Evolutionary conservation across 2,797 vertebrate species (phyloP).

Genomic region (Phoxinus dragarum): DNA sequence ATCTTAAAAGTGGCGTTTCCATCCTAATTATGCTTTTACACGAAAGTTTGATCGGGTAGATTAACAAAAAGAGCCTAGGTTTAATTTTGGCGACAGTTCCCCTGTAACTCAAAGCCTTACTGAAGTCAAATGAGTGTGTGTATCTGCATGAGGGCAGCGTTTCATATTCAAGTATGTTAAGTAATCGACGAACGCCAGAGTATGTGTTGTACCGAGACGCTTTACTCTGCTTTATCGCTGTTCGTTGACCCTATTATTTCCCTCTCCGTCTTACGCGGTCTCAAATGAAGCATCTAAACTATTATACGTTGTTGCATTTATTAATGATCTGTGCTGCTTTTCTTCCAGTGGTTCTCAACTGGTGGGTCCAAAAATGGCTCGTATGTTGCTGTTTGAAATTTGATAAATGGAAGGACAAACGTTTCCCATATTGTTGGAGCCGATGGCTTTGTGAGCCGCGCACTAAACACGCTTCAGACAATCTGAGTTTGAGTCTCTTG

Average conservation of each 20-base stretch:
- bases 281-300: constrained; percentile 16
- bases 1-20: no score
- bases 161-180: constrained; percentile 69
- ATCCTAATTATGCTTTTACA: no score
- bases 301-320: constrained; percentile 7
- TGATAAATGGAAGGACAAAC: background rate
- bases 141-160: constrained; percentile 74
- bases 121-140: constrained; percentile 64
- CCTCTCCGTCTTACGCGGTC: constrained; percentile 33
- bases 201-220: constrained; percentile 17
- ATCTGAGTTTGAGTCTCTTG: background rate
- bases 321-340: background rate
- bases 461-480: background rate
- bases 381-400: background rate
- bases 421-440: background rate
- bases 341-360: constrained; percentile 32
- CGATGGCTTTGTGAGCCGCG: background rate
- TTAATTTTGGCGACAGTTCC: no score
- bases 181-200: constrained; percentile 27
- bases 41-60: no score
- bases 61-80: no score
- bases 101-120: constrained; percentile 73
- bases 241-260: constrained; percentile 26
- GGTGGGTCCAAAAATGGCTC: background rate
- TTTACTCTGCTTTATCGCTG: constrained; percentile 38